A percentile compares a stretch with the other conserved stretches of the same genome.
phyloP scores from a whole-genome alignment of 2,797 vertebrate genomes.

The Podargus strigoides region DNA sequence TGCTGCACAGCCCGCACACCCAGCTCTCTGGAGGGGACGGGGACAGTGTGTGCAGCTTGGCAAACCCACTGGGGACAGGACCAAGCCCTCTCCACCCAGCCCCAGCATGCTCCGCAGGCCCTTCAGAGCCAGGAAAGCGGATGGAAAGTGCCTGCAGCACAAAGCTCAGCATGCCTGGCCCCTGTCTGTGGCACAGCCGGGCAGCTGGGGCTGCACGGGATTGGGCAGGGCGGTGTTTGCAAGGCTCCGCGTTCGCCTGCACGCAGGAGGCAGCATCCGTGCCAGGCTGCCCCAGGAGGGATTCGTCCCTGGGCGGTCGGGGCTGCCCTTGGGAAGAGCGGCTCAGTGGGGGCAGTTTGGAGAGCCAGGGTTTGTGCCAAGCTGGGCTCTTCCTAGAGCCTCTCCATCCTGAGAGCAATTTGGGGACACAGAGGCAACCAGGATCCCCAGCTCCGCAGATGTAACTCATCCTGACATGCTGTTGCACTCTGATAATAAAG shows the following conservation, averaged over 20 bases:
- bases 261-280: fast-evolving
- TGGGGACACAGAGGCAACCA: neutral
- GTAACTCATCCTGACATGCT: neutral
- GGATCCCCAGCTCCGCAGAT: neutral
- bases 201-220: neutral
- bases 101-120: neutral
- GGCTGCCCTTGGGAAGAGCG: neutral
- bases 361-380: neutral
- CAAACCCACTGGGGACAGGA: neutral
- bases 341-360: fast-evolving
- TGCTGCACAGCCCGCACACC: no score
- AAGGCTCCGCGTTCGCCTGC: neutral
- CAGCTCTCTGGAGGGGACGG: neutral
- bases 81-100: neutral
- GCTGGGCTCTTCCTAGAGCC: neutral
- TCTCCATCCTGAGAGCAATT: neutral
- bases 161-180: neutral
- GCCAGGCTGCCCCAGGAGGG: neutral
- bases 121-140: neutral
- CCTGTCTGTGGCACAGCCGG: no score
- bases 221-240: no score
- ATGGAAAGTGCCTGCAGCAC: neutral
- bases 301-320: fast-evolving
- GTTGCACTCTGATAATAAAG: neutral
- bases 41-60: neutral